A percentile compares a stretch with the other conserved stretches of the same genome.
Evolutionary conservation across 2,113 vertebrate genomes (phyloP).

Genomic region (Sapayoa aenigma): DNA sequence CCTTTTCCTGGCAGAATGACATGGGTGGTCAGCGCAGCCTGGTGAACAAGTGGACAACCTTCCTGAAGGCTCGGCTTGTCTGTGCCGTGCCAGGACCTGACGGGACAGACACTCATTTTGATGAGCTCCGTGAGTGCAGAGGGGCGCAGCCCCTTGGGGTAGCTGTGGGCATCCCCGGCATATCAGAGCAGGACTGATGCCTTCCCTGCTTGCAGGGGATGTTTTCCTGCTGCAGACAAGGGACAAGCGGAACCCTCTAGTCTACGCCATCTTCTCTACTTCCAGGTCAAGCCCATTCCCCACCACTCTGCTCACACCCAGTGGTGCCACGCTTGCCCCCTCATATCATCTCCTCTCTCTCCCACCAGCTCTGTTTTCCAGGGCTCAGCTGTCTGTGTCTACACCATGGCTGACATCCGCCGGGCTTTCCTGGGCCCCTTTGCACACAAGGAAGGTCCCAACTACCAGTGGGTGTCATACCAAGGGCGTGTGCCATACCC

Average conservation of each 20-base stretch:
- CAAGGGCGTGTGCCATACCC: constrained; percentile 96
- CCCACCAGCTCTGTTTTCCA: constrained; percentile 86
- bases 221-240: constrained; percentile 90
- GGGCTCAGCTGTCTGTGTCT: constrained; percentile 92
- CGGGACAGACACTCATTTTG: constrained; percentile 89
- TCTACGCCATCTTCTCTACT: constrained; percentile 91
- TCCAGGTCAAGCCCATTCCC: constrained; percentile 80
- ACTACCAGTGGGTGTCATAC: constrained; percentile 96
- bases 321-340: neutral
- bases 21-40: constrained; percentile 93
- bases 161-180: neutral
- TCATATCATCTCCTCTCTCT: neutral
- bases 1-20: constrained; percentile 81
- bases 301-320: fast-evolving
- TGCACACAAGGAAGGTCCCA: constrained; percentile 96
- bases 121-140: constrained; percentile 89
- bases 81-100: constrained; percentile 87
- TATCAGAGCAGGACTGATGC: fast-evolving
- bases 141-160: neutral
- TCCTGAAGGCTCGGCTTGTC: constrained; percentile 92
- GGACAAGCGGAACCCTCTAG: constrained; percentile 89
- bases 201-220: constrained; percentile 76
- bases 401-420: constrained; percentile 96
- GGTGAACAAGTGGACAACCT: constrained; percentile 98
- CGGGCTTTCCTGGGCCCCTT: constrained; percentile 96